Evolutionary conservation across 1,140 invertebrate genomes (phyloP), one percentile per base, ranked within the genome.

Genomic region (Platyura marginata): DNA sequence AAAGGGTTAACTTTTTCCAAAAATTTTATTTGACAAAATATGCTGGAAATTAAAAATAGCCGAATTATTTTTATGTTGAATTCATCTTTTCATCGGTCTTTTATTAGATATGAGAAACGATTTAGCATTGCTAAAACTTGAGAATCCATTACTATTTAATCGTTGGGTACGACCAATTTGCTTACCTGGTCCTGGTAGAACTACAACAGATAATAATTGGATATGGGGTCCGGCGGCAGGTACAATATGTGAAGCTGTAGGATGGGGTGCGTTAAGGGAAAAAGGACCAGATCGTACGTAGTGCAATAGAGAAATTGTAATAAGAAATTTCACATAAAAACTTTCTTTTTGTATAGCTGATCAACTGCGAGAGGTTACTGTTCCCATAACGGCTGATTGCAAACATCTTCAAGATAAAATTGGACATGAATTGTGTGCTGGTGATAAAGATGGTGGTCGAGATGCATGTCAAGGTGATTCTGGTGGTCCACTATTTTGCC

Each of bases 401-500:
- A 73, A 64, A 11, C 64, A 76, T 43, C 44, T 50, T 5, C 60
- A 67, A 23, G 80, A 84, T 57, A 55, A 59, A 46, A 65, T 67
- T 20, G 69, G 73, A 0, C 67, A 70, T 23, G 69, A 74, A 58
- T 75, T 90, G 40, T 88, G 85, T 60, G 84, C 84, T 3, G 84
- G 85, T 0, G 66, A 73, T 43, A 46, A 55, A 3, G 66, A 74
- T 60, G 86, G 85, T 18, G 79, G 81, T 2, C 72, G 70, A 52
- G 85, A 90, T 61, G 74, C 85, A 3, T 90, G 85, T 52, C 78
- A 83, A 49, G 61, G 65, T 21, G 81, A 84, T 48, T 83, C 79
- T 47, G 81, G 81, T 18, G 81, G 84, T 10, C 82, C 81, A 20
- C 66, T 86, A 19, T 67, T 85, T 52, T 85, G 81, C 60, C 71